These are phyloP conservation scores for Mesocricetus auratus DNA, from an alignment of 2,113 vertebrate species.

Conservation along the genomic window DNA sequence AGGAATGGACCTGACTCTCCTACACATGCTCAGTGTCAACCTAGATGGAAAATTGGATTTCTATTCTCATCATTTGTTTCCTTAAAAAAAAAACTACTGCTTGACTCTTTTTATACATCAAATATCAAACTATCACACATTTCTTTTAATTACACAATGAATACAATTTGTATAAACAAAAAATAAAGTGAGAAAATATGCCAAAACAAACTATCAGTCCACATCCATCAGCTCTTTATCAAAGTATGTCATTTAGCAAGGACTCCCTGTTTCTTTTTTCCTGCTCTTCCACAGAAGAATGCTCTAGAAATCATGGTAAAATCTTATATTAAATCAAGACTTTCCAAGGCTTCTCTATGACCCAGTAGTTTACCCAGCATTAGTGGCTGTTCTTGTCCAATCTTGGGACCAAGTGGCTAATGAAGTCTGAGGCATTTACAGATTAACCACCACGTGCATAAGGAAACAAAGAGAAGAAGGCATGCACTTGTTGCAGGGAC, in stretches of 20 bases:
- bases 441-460: neutral
- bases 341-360: neutral
- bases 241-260: neutral
- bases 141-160: neutral
- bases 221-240: neutral
- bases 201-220: neutral
- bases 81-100: neutral
- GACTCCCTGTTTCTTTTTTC: fast-evolving
- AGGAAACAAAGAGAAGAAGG: neutral
- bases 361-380: neutral
- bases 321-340: neutral
- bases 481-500: neutral
- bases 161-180: neutral
- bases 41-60: neutral
- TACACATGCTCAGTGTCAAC: neutral
- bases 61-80: neutral
- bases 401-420: too few relatives aligned
- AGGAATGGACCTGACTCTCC: neutral
- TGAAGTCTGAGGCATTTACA: too few relatives aligned
- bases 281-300: neutral
- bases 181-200: conserved; percentile 8
- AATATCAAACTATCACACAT: neutral
- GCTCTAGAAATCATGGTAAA: neutral
- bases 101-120: neutral
- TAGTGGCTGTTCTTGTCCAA: neutral